These are phyloP conservation scores for Pyrochroa serraticornis DNA, from an alignment of 2,888 invertebrate species.

Conservation along the genomic window DNA sequence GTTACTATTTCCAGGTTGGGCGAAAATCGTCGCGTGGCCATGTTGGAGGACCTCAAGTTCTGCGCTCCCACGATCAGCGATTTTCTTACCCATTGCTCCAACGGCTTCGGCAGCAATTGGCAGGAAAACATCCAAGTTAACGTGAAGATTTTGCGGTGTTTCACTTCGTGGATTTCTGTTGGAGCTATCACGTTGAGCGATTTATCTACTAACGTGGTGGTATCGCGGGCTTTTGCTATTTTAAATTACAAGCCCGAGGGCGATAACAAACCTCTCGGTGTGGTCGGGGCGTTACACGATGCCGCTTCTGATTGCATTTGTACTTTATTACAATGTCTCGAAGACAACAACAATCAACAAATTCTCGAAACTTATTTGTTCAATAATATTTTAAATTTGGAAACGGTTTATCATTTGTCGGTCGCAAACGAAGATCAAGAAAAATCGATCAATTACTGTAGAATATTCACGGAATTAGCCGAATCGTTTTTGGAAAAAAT, in stretches of 20 bases:
- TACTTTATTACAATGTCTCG: constrained; percentile 81
- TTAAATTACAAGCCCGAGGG: constrained; percentile 54
- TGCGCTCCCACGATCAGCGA: constrained; percentile 79
- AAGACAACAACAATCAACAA: constrained; percentile 75
- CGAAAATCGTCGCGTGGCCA: constrained; percentile 86
- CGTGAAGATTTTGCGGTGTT: constrained; percentile 79
- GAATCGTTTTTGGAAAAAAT: constrained; percentile 90
- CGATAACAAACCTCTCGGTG: constrained; percentile 39
- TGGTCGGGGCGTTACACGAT: constrained; percentile 71
- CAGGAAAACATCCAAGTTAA: constrained; percentile 73
- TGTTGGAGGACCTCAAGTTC: constrained; percentile 77
- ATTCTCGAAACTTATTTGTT: constrained; percentile 81
- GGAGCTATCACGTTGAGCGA: constrained; percentile 79
- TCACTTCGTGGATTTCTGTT: constrained; percentile 90
- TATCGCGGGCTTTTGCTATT: constrained; percentile 75
- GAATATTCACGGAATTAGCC: constrained; percentile 92
- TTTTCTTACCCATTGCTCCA: constrained; percentile 79
- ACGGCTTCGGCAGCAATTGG: constrained; percentile 67
- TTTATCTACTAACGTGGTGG: constrained; percentile 74
- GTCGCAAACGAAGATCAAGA: constrained; percentile 94
- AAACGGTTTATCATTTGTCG: constrained; percentile 86
- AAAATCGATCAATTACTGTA: constrained; percentile 91
- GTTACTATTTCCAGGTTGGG: constrained; percentile 65
- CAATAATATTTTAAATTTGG: constrained; percentile 78
- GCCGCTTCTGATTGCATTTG: constrained; percentile 91